Base-by-base conservation (phyloP, 2,888 invertebrate species). In the Drosophila bunnanda region DNA sequence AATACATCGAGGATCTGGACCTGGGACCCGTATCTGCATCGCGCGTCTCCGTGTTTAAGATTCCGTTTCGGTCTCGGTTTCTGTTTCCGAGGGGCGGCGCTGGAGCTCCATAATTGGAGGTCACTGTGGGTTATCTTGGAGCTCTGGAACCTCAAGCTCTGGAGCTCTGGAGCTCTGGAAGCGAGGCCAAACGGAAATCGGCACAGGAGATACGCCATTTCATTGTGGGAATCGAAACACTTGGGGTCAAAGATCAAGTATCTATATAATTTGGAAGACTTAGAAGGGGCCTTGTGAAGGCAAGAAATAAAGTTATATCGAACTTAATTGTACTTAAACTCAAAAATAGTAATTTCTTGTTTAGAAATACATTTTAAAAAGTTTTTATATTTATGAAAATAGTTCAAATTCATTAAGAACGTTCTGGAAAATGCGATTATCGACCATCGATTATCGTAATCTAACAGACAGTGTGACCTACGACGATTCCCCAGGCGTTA, bases 391-490 rank as follows among this genome's bases (percentile, higher is more conserved):
- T n/a, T n/a, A n/a, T n/a, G n/a, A n/a, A n/a, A n/a, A n/a, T n/a
- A n/a, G n/a, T n/a, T n/a, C n/a, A n/a, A n/a, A n/a, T n/a, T n/a
- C n/a, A n/a, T n/a, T n/a, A n/a, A n/a, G 25, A 25, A 25, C 25
- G 4, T 25, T 25, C 25, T 25, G 25, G 25, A 59, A 55, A 22
- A 30, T 5, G 30, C 22, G 10, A 30, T 46, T 28, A 46, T 20
- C 41, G 17, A 44, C 3, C 28, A 50, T 44, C 34, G 17, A 20
- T 50, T 50, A 50, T 13, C 20, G 30, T 52, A 20, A 58, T 30
- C 28, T 52, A 15, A 22, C 25, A 60, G 39, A 62, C 43, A n/a
- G 60, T 20, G 34, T 66, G 66, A 67, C 67, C 66, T 67, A 67
- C 66, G 54, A 53, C 7, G 32, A 15, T 39, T 56, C 32, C 17